Percentiles rank a stretch among this genome's conserved stretches.
Evolutionary conservation across 1,140 invertebrate species (phyloP).

Genomic region (Drosophila pallidifrons): DNA sequence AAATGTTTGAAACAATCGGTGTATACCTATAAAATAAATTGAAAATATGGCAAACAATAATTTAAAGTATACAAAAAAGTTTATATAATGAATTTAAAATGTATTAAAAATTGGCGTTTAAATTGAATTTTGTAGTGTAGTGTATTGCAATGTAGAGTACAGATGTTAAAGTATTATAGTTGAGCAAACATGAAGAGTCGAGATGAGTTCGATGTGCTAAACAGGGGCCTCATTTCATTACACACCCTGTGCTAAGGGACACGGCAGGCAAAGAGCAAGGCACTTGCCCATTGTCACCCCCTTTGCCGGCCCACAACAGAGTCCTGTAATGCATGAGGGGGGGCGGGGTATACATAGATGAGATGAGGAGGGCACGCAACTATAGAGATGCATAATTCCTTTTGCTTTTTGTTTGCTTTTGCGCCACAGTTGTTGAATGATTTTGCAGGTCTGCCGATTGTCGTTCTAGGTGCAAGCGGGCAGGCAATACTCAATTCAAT

Average conservation of each 20-base stretch:
- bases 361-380: not conserved
- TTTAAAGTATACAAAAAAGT: too few relatives aligned
- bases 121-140: not conserved
- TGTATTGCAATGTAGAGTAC: not conserved
- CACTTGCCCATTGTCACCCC: not conserved
- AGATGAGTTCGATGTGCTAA: not conserved
- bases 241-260: not conserved
- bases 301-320: not conserved
- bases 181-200: not conserved
- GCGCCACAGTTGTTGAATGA: not conserved
- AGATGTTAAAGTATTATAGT: too few relatives aligned
- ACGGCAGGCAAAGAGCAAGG: not conserved
- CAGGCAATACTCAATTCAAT: conserved; percentile 13
- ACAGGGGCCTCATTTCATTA: not conserved
- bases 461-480: conserved; percentile 1
- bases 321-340: not conserved
- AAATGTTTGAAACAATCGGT: too few relatives aligned
- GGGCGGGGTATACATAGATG: not conserved
- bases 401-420: conserved; percentile 2
- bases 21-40: too few relatives aligned
- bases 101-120: too few relatives aligned
- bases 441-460: not conserved
- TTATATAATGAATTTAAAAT: too few relatives aligned
- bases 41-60: too few relatives aligned
- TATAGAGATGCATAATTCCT: not conserved